These are phyloP conservation scores for Graphium colonna DNA, from an alignment of 2,888 invertebrate species.

Conservation along the genomic window DNA sequence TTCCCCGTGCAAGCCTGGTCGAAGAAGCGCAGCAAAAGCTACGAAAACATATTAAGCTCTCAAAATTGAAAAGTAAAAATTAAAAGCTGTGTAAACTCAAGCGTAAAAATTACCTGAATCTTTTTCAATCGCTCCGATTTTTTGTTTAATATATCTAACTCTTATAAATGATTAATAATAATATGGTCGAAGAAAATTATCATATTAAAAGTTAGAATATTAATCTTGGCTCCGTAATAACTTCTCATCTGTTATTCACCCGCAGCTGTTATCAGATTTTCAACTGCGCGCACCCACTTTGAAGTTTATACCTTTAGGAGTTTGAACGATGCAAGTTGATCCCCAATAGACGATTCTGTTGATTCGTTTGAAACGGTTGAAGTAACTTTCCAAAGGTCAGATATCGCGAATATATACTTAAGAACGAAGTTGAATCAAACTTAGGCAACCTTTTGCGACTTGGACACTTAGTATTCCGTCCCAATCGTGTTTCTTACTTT, in stretches of 20 bases:
- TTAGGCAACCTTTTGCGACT: background rate
- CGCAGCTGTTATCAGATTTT: constrained; percentile 24
- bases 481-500: background rate
- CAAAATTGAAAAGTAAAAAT: no score
- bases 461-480: background rate
- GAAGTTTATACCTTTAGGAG: constrained; percentile 17
- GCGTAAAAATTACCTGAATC: no score
- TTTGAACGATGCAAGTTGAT: constrained; percentile 5
- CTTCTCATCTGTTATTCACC: constrained; percentile 16
- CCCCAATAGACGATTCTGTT: constrained; percentile 2
- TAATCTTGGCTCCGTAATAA: constrained; percentile 4
- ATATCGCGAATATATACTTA: background rate
- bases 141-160: no score
- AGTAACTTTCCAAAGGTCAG: background rate
- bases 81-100: no score
- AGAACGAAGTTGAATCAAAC: background rate
- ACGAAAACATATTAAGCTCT: no score
- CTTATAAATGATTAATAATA: background rate
- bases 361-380: background rate
- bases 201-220: background rate
- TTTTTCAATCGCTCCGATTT: no score
- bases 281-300: constrained; percentile 20
- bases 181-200: background rate
- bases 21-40: no score
- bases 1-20: no score